A percentile compares a stretch with the other conserved stretches of the same genome.
These are phyloP conservation scores for Standfussiana lucernea DNA, from an alignment of 2,888 invertebrate species.

Conservation along the genomic window DNA sequence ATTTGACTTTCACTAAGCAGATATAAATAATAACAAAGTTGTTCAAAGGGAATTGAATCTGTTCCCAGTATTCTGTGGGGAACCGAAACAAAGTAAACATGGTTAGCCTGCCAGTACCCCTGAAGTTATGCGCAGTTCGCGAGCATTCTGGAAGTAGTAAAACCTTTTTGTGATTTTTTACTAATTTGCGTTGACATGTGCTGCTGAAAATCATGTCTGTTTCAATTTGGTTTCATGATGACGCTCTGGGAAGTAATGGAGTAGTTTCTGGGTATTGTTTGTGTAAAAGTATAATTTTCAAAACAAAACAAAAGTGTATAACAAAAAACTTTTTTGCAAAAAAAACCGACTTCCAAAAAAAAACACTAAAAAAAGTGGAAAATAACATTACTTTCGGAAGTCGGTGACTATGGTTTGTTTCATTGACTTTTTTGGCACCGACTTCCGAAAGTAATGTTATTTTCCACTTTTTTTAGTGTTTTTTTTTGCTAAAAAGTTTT, in stretches of 20 bases:
- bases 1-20: constrained; percentile 65
- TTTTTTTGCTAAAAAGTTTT: too few species aligned
- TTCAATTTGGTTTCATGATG: background rate
- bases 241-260: background rate
- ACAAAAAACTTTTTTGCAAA: too few species aligned
- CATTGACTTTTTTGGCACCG: too few species aligned
- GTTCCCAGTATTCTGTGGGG: constrained; percentile 69
- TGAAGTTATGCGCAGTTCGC: constrained; percentile 41
- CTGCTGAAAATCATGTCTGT: constrained; percentile 8
- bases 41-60: constrained; percentile 70
- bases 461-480: too few species aligned
- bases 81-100: constrained; percentile 74
- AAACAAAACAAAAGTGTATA: too few species aligned
- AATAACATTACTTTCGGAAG: too few species aligned
- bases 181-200: background rate
- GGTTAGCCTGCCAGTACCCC: constrained; percentile 50
- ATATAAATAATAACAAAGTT: constrained; percentile 72
- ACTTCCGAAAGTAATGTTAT: too few species aligned
- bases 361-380: too few species aligned
- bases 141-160: constrained; percentile 36
- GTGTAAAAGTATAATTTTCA: too few species aligned
- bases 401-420: too few species aligned
- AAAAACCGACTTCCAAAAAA: too few species aligned
- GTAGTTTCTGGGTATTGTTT: background rate
- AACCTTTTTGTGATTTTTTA: constrained; percentile 32